These are phyloP conservation scores for Conops quadrifasciatus DNA, from an alignment of 2,888 invertebrate species.

Conservation along the genomic window DNA sequence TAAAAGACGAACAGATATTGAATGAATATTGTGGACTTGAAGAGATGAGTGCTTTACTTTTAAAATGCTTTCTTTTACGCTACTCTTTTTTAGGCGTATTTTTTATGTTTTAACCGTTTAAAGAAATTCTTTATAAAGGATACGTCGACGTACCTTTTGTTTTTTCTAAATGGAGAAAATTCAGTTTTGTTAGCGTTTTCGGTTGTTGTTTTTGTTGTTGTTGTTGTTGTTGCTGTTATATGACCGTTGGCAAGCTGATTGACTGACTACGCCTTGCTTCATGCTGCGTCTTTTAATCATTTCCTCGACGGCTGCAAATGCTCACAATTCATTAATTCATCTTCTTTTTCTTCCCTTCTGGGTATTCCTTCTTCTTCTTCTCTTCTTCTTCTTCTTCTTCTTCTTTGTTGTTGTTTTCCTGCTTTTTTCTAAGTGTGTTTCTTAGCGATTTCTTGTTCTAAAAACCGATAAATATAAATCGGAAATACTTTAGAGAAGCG, in stretches of 20 bases:
- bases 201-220: slow-evolving; percentile 20
- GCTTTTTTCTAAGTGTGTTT: not conserved
- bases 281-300: not conserved
- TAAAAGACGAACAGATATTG: no score
- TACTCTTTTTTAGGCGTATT: no score
- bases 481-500: slow-evolving; percentile 53
- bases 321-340: not conserved
- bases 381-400: not conserved
- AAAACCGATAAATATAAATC: slow-evolving; percentile 58
- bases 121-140: not conserved
- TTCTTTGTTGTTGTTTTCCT: not conserved
- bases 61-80: no score
- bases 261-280: not conserved
- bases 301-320: not conserved
- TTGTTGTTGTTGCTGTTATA: not conserved
- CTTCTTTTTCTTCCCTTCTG: not conserved
- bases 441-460: no score
- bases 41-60: no score
- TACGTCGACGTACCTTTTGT: not conserved
- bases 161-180: not conserved
- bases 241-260: not conserved
- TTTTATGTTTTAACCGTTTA: no score
- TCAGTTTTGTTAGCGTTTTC: not conserved
- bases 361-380: not conserved
- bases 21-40: no score